Evolutionary conservation across 2,113 vertebrate species (phyloP), one percentile per base, ranked within the genome.

Genomic region (Geococcyx californianus): DNA sequence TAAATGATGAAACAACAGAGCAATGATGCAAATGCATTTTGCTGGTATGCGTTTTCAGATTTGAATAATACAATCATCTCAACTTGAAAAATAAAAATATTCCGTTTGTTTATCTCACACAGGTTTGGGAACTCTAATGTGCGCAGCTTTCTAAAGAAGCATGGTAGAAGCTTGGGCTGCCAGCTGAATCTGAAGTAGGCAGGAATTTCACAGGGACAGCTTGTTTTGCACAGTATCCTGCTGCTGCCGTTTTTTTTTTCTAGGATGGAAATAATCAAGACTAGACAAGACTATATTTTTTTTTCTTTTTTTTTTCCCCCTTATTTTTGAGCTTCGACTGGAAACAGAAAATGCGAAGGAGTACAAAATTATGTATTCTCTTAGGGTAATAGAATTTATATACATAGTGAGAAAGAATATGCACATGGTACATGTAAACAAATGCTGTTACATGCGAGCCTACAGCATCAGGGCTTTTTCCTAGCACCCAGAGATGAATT

Each of bases 181-280:
- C 69, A 90, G 24, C 25, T 79, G 44, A 81, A 63, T 75, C 58
- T 84, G 47, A 44, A 84, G 73, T 64, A 90, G 84, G 69, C 93
- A 92, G 56, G 68, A 89, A 75, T 92, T 94, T 97, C 86, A 75
- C 74, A 87, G 40, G 87, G 87, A 91, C 89, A 93, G 74, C 56
- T 88, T 94, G 75, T 88, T 91, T 92, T 93, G 83, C 36, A 16
- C 92, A 81, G 54, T 64, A 63, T 84, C 21, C 38, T 94, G 21
- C 64, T 94, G 64, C 38, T 92, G 62, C 7, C 10, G 76, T 66
- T 56, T 64, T 70, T 84, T 52, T 52, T 52, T 52, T 16, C 63
- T 75, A 49, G 33, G 28, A 59, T 91, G 38, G 74, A 91, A 94
- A 89, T 94, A 94, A 44, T 47, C 2, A 6, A 84, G 52, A 36